phyloP scores from a whole-genome alignment of 2,113 vertebrate species.

The Scopus umbretta region DNA sequence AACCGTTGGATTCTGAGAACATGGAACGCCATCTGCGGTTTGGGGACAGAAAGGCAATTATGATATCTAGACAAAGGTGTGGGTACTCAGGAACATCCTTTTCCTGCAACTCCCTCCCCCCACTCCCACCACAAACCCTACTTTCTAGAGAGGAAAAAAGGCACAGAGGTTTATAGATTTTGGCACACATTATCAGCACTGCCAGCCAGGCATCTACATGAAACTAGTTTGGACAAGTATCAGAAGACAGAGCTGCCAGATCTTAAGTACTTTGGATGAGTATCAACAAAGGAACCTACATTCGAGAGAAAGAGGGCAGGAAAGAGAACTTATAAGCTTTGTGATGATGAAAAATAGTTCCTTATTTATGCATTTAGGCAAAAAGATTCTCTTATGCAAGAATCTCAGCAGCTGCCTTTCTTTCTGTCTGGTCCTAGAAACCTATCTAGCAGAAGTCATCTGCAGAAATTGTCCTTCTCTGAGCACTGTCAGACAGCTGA shows the following conservation, averaged over 20 bases:
- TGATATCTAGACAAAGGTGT: background rate
- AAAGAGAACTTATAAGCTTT: background rate
- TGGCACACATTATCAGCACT: background rate
- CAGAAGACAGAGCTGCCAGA: background rate
- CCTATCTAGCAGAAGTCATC: background rate
- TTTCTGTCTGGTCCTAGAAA: background rate
- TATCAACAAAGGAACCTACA: background rate
- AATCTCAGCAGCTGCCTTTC: background rate
- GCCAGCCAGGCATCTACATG: background rate
- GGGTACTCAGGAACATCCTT: background rate
- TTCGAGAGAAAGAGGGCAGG: background rate
- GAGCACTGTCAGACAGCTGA: background rate
- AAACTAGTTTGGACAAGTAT: background rate
- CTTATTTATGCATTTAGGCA: background rate
- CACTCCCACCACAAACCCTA: background rate
- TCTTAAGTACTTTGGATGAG: background rate
- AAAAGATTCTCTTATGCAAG: background rate
- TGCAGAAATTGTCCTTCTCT: background rate
- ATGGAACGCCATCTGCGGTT: slow-evolving; percentile 89
- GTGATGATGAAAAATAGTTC: background rate
- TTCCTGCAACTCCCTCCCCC: background rate
- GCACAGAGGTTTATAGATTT: background rate
- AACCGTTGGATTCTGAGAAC: slow-evolving; percentile 89
- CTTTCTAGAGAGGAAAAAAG: background rate
- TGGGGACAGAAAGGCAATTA: slow-evolving; percentile 17